Evolutionary conservation across 1,140 invertebrate species (phyloP).

Genomic region (Euborellia annulipes): DNA sequence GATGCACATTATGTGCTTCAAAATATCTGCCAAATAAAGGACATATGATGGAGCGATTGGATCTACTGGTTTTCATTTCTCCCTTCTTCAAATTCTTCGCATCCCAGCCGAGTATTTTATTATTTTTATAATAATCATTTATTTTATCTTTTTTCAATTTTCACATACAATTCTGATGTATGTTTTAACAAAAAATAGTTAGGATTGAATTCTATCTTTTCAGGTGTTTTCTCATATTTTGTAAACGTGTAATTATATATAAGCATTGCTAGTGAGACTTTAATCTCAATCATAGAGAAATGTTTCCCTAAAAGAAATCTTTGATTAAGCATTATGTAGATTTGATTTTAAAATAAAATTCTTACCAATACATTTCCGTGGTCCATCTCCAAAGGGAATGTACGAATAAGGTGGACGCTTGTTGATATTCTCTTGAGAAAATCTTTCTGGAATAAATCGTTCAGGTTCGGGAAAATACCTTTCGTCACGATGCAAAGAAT

Average conservation of each 20-base stretch:
- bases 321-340: background rate
- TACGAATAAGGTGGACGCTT: constrained; percentile 28
- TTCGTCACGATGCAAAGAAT: constrained; percentile 24
- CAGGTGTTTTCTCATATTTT: too few species aligned
- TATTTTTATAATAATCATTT: too few species aligned
- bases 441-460: constrained; percentile 39
- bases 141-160: too few species aligned
- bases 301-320: constrained; percentile 3
- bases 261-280: background rate
- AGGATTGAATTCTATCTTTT: too few species aligned
- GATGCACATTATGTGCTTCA: too few species aligned
- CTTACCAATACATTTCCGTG: constrained; percentile 36
- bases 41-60: too few species aligned
- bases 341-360: background rate
- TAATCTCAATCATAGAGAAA: constrained; percentile 3
- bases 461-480: constrained; percentile 33
- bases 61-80: too few species aligned
- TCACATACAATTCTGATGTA: too few species aligned
- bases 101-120: too few species aligned
- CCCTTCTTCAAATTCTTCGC: too few species aligned
- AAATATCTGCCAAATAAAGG: too few species aligned
- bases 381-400: constrained; percentile 39
- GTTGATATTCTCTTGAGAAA: constrained; percentile 25
- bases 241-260: background rate
- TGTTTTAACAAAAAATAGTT: too few species aligned